Evolutionary conservation across 2,797 vertebrate genomes (phyloP), one percentile per base, ranked within the genome.

Genomic region (Bryconaethiops microstoma): DNA sequence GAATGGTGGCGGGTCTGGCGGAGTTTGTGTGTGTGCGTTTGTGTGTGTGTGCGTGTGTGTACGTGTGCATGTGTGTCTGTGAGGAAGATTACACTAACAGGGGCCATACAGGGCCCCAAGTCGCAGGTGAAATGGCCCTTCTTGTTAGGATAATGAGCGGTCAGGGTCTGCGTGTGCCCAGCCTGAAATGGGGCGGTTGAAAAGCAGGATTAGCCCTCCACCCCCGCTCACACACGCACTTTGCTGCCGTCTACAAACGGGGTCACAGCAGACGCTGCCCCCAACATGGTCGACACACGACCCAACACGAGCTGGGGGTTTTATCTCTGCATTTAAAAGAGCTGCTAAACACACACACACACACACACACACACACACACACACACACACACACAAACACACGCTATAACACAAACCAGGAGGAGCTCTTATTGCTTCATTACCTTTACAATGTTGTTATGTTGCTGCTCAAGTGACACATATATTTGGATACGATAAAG

Each of bases 51-150:
- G 60, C 10, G 73, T 19, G 63, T 70, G 74, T 57, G 76, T 25
- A 21, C 48, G 63, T 70, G 71, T 74, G 60, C 73, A 55, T 52
- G 62, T 63, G 71, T 70, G 67, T 57, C 68, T 16, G 79, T 8
- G 92, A 91, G 93, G 92, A 95, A 95, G 95, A 95, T 96, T 95
- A 95, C 94, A 94, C 94, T 94, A 95, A 94, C 94, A 94, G 93
- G 78, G 60, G 78, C 85, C 54, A 64, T 77, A 72, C 64, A 84
- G 87, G 89, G 88, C 86, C 94, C 94, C 93, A 93, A 96, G 95
- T 96, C 95, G 97, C 98, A 99, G 98, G 97, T 99, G 97, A 99
- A 98, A 98, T 97, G 95, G 96, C 96, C 96, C 96, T 96, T 96
- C 97, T 99, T 95, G 96, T 99, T 98, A 98, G 96, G 91, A 92